Base-by-base conservation (phyloP, 1,140 invertebrate genomes). In the Drosophila takahashii region DNA sequence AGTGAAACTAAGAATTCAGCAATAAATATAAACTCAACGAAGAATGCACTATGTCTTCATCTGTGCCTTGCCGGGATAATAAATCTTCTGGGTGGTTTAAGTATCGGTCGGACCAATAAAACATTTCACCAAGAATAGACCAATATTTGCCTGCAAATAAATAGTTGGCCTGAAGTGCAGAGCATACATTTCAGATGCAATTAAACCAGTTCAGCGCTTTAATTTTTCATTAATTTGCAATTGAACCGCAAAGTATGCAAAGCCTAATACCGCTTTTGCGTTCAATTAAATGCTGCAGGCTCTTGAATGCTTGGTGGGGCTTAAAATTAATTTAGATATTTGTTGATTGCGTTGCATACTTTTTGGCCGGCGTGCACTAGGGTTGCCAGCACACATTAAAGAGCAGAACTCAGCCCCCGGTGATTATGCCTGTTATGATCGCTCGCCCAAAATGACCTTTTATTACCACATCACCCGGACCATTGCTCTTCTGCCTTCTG, bases 281-380 rank as follows among this genome's bases (percentile, higher is more conserved):
- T 54, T 47, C 26, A 29, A 54, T 70, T 69, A 53, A 69, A 69
- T 39, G 26, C 10, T 47, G 62, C 26, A 18, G 29, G 22, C 26
- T 29, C 41, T 47, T 26, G 16, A 37, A 37, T 45, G 32, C 26
- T 52, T 50, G 29, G 45, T 29, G 59, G 60, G 22, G 64, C 61
- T 53, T 36, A 54, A 56, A 47, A 70, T 70, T 69, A 70, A 69
- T 70, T 69, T 69, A n/a, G 64, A 16, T 15, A 57, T 57, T 69
- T 56, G 50, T 44, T 29, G 52, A 56, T 54, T 54, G 18, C 9
- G 6, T 41, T 56, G 72, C 72, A 75, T 75, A 76, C 71, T 75
- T 75, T 75, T 48, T 5, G 60, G 72, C 45, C 9, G 22, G 10
- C 10, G 9, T 5, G n/a, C 37, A 11, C 34, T 34, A 27, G 18